A percentile compares a stretch with the other conserved stretches of the same genome.
Evolutionary conservation across 2,797 vertebrate species (phyloP).

Genomic region (Catostomus latipinnis): DNA sequence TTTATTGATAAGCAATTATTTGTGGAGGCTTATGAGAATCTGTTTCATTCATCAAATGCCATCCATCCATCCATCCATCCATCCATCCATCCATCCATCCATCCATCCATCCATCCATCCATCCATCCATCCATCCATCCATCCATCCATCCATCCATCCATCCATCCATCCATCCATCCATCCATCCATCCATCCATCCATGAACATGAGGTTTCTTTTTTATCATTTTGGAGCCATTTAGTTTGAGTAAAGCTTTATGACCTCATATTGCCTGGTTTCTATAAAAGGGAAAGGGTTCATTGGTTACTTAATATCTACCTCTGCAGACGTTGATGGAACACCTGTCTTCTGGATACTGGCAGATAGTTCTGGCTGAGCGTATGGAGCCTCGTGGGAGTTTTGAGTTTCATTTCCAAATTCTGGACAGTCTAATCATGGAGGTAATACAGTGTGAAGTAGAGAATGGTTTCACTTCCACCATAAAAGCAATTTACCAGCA

Average conservation of each 20-base stretch:
- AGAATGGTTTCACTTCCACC: not conserved
- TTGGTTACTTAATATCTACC: conserved; percentile 37
- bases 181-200: too few relatives aligned
- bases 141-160: too few relatives aligned
- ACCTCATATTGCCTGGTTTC: conserved; percentile 25
- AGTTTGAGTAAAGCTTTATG: not conserved
- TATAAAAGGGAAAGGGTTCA: conserved; percentile 32
- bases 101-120: too few relatives aligned
- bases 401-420: conserved; percentile 34
- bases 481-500: conserved; percentile 27
- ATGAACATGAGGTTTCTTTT: too few relatives aligned
- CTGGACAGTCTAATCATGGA: conserved; percentile 11
- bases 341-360: conserved; percentile 34
- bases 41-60: conserved; percentile 45
- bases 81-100: not conserved
- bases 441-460: conserved; percentile 13
- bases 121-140: too few relatives aligned
- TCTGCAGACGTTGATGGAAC: conserved; percentile 48
- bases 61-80: too few relatives aligned
- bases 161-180: not conserved
- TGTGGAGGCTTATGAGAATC: conserved; percentile 27
- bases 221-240: too few relatives aligned
- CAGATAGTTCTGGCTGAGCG: conserved; percentile 38
- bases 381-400: conserved; percentile 20
- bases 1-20: conserved; percentile 48